Percentiles rank a stretch among this genome's conserved stretches.
Conservation (phyloP, 1,140 invertebrate genomes). For the Choristoneura fumiferana region DNA sequence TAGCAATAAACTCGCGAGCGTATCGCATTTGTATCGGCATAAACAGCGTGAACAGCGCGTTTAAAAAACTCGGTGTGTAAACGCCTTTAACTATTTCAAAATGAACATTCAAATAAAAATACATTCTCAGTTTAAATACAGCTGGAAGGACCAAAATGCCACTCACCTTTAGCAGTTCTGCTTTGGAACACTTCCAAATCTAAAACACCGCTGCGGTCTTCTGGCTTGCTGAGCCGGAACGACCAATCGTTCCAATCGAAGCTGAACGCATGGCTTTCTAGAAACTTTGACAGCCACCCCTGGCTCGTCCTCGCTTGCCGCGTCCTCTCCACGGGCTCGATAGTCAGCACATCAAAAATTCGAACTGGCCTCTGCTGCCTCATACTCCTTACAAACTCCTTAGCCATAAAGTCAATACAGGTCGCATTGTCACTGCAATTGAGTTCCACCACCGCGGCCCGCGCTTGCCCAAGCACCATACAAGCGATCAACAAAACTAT, state of each 20-base stretch:
- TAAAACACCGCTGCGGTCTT: slow-evolving; percentile 61
- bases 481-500: slow-evolving; percentile 52
- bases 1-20: too few species aligned
- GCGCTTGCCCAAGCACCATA: slow-evolving; percentile 44
- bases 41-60: too few species aligned
- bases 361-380: slow-evolving; percentile 62
- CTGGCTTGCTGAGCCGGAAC: slow-evolving; percentile 67
- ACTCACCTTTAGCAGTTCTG: slow-evolving; percentile 69
- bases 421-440: slow-evolving; percentile 75
- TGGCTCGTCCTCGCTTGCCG: slow-evolving; percentile 58
- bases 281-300: slow-evolving; percentile 61
- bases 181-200: slow-evolving; percentile 69
- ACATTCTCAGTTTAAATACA: too few species aligned
- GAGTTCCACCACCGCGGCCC: slow-evolving; percentile 53
- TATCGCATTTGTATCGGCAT: too few species aligned
- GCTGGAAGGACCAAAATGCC: background rate
- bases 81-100: too few species aligned
- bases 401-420: slow-evolving; percentile 71
- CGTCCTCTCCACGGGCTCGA: slow-evolving; percentile 57
- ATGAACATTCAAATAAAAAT: too few species aligned
- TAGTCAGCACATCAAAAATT: slow-evolving; percentile 66
- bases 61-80: too few species aligned
- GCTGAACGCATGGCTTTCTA: slow-evolving; percentile 73
- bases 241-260: slow-evolving; percentile 76
- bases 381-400: slow-evolving; percentile 61